Percentiles rank a stretch among this genome's conserved stretches.
Conservation (phyloP, 2,113 vertebrate species). For the Syngnathus floridae region DNA sequence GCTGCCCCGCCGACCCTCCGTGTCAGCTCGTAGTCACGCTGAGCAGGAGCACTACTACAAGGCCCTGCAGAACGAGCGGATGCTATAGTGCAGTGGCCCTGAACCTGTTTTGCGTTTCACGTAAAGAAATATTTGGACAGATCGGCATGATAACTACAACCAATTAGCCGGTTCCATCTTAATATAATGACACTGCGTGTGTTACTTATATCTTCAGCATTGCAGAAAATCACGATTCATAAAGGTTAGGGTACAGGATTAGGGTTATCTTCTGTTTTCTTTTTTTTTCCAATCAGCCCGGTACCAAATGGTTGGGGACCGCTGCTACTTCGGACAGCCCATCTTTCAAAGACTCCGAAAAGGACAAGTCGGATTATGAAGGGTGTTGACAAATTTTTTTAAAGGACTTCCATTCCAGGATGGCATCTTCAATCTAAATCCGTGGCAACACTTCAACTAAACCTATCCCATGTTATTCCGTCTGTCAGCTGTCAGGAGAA, state of each 20-base stretch:
- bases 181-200: background rate
- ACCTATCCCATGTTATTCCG: conserved; percentile 26
- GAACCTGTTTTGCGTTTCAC: background rate
- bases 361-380: conserved; percentile 7
- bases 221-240: too few relatives aligned
- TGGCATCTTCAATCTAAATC: conserved; percentile 12
- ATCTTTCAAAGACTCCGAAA: background rate
- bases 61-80: conserved; percentile 63
- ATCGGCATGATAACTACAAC: background rate
- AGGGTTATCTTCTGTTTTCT: too few relatives aligned
- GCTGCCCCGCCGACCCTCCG: conserved; percentile 72
- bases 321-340: conserved; percentile 45
- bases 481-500: conserved; percentile 20
- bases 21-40: conserved; percentile 58
- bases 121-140: background rate
- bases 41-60: conserved; percentile 71
- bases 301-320: background rate
- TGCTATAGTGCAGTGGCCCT: conserved; percentile 46
- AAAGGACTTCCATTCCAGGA: conserved; percentile 15
- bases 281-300: too few relatives aligned
- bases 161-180: background rate
- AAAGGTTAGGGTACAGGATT: too few relatives aligned
- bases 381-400: conserved; percentile 9
- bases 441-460: conserved; percentile 23
- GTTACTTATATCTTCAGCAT: background rate